A percentile compares a stretch with the other conserved stretches of the same genome.
Evolutionary conservation across 1,140 invertebrate species (phyloP).

Genomic region (Maconellicoccus hirsutus): DNA sequence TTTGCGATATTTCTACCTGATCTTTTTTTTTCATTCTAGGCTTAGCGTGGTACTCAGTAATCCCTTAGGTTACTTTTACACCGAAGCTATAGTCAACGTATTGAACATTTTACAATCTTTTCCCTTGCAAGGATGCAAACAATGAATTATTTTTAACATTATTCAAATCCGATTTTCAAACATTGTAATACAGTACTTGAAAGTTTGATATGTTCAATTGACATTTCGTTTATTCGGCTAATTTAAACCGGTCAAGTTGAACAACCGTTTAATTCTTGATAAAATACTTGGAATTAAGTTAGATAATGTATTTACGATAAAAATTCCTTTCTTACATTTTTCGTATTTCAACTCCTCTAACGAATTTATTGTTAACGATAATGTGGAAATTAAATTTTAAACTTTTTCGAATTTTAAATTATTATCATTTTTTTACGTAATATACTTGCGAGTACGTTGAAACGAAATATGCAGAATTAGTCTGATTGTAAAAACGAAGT

Average conservation of each 20-base stretch:
- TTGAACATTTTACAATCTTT: neutral
- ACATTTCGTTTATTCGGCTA: slow-evolving; percentile 10
- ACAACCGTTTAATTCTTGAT: neutral
- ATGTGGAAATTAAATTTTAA: too few relatives aligned
- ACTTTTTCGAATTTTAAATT: neutral
- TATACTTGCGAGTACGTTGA: too few relatives aligned
- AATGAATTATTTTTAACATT: neutral
- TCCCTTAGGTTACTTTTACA: too few relatives aligned
- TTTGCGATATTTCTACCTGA: neutral
- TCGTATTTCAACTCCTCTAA: too few relatives aligned
- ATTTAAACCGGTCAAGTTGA: neutral
- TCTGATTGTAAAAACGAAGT: too few relatives aligned
- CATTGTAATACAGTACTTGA: slow-evolving; percentile 17
- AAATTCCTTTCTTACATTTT: too few relatives aligned
- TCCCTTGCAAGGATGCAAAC: neutral
- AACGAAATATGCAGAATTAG: too few relatives aligned
- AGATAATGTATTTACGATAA: too few relatives aligned
- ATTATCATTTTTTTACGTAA: too few relatives aligned
- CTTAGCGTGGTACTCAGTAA: neutral
- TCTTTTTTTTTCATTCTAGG: neutral
- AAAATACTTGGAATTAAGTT: too few relatives aligned
- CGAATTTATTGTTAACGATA: too few relatives aligned
- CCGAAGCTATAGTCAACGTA: too few relatives aligned
- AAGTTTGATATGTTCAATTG: neutral
- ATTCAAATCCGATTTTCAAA: slow-evolving; percentile 20